Percentiles rank a stretch among this genome's conserved stretches.
Conservation (phyloP, 2,113 vertebrate genomes). For the Gopherus evgoodei region DNA sequence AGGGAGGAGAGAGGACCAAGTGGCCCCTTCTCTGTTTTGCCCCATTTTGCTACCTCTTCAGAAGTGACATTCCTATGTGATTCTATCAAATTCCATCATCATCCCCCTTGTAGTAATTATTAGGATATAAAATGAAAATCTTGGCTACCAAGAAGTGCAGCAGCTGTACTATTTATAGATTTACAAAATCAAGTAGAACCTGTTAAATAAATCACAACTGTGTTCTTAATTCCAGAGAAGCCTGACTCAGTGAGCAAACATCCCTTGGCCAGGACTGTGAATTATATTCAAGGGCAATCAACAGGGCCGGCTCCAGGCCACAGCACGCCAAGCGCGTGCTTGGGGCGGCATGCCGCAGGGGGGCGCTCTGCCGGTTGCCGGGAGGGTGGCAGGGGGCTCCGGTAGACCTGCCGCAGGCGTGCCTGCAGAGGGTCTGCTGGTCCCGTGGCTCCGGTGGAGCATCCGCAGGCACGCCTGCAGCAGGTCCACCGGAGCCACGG, state of each 20-base stretch:
- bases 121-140: not conserved
- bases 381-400: too few relatives aligned
- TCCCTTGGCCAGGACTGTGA: not conserved
- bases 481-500: too few relatives aligned
- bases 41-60: not conserved
- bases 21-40: fast-evolving
- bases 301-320: too few relatives aligned
- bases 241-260: not conserved
- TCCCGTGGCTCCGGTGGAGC: too few relatives aligned
- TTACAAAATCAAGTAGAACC: not conserved
- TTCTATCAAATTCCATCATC: not conserved
- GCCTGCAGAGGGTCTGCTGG: too few relatives aligned
- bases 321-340: too few relatives aligned
- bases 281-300: not conserved
- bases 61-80: not conserved
- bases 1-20: not conserved
- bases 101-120: not conserved
- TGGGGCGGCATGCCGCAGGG: too few relatives aligned
- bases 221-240: not conserved
- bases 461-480: too few relatives aligned
- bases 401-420: too few relatives aligned
- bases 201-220: not conserved
- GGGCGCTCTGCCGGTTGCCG: too few relatives aligned
- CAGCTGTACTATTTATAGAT: not conserved
- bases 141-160: not conserved